Evolutionary conservation across 2,113 vertebrate species (phyloP).

Genomic region (Bujurquina vittata): DNA sequence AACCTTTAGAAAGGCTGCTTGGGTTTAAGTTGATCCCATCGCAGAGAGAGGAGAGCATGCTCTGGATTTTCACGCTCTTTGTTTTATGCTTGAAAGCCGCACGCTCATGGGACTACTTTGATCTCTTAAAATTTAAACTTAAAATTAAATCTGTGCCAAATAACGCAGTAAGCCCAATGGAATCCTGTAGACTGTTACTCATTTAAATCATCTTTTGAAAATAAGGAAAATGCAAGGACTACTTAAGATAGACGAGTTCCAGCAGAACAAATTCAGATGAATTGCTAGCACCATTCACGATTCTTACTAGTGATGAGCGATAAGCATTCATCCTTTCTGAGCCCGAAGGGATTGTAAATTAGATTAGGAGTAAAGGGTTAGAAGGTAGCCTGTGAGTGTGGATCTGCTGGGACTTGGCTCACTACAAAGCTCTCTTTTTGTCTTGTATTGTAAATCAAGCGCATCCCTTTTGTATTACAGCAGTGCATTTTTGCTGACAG

Average conservation of each 20-base stretch:
- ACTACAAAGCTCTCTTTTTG: neutral
- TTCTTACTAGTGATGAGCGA: slow-evolving; percentile 13
- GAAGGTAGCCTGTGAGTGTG: neutral
- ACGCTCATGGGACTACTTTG: slow-evolving; percentile 42
- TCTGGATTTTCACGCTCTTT: slow-evolving; percentile 50
- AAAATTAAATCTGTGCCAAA: slow-evolving; percentile 28
- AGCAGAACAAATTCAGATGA: neutral
- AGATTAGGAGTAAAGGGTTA: neutral
- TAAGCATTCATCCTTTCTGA: neutral
- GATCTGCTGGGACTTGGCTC: neutral
- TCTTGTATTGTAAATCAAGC: neutral
- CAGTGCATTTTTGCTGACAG: too few species aligned
- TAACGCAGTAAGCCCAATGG: slow-evolving; percentile 25
- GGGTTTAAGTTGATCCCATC: slow-evolving; percentile 34
- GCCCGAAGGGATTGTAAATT: slow-evolving; percentile 1
- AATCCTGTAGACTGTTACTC: slow-evolving; percentile 25
- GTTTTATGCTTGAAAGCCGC: slow-evolving; percentile 49
- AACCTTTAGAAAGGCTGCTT: slow-evolving; percentile 50
- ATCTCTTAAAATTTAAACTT: slow-evolving; percentile 44
- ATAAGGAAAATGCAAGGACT: slow-evolving; percentile 28
- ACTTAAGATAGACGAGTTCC: neutral
- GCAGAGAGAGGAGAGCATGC: neutral
- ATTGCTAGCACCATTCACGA: neutral
- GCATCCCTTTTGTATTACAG: neutral
- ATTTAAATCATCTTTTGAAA: slow-evolving; percentile 30